phyloP scores from a whole-genome alignment of 2,113 vertebrate species.

The Pantherophis guttatus region DNA sequence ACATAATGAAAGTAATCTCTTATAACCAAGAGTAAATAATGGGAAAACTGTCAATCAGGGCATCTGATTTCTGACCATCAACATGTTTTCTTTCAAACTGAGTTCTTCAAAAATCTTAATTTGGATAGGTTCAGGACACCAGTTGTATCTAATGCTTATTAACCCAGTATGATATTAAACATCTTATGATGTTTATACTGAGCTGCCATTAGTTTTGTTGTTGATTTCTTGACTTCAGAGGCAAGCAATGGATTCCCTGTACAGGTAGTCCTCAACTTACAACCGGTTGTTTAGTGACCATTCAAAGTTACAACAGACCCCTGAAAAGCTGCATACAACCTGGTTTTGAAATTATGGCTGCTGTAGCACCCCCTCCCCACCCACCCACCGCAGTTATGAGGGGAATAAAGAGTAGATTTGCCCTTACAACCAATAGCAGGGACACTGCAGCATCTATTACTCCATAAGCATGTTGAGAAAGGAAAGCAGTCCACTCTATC shows the following conservation, averaged over 20 bases:
- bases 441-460: not conserved
- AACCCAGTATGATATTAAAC: too few species aligned
- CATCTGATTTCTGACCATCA: not conserved
- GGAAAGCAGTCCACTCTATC: not conserved
- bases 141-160: not conserved
- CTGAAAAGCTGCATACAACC: not conserved
- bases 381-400: too few species aligned
- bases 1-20: not conserved
- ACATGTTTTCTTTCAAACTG: not conserved
- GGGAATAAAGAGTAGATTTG: fast-evolving
- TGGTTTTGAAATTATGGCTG: not conserved
- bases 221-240: not conserved
- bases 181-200: not conserved
- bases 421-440: not conserved
- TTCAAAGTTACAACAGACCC: not conserved
- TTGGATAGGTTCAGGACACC: not conserved
- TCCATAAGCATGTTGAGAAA: not conserved
- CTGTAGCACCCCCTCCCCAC: not conserved
- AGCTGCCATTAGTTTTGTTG: not conserved
- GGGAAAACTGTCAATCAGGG: not conserved
- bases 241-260: not conserved
- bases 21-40: not conserved
- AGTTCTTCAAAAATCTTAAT: not conserved
- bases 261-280: not conserved
- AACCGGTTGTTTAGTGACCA: not conserved